phyloP scores from a whole-genome alignment of 2,888 invertebrate genomes.

The Cybosia mesomella region DNA sequence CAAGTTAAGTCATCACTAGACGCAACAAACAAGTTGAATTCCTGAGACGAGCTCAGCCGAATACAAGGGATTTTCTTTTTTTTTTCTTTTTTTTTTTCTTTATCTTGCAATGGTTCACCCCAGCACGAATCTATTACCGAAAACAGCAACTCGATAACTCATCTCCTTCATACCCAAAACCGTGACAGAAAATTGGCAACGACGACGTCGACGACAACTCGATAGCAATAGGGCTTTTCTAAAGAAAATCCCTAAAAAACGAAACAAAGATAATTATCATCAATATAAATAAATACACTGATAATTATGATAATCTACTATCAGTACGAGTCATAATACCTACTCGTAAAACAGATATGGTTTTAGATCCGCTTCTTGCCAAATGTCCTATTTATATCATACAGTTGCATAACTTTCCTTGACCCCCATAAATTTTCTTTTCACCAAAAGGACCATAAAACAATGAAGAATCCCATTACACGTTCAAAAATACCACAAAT shows the following conservation, averaged over 20 bases:
- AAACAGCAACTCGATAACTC: too few relatives aligned
- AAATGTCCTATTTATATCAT: background rate
- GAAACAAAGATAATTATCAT: background rate
- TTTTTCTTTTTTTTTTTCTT: too few relatives aligned
- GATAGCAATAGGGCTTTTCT: too few relatives aligned
- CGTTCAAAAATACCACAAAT: constrained; percentile 8
- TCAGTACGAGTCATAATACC: background rate
- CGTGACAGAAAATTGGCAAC: too few relatives aligned
- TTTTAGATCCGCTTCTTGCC: background rate
- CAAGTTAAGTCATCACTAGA: background rate
- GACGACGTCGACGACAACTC: too few relatives aligned
- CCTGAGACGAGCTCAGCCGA: too few relatives aligned
- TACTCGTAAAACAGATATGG: background rate
- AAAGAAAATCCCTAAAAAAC: too few relatives aligned
- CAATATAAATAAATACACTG: background rate
- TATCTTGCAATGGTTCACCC: too few relatives aligned
- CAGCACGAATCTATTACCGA: too few relatives aligned
- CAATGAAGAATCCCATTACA: constrained; percentile 1
- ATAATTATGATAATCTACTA: background rate
- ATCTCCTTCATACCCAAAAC: too few relatives aligned
- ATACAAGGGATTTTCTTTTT: too few relatives aligned
- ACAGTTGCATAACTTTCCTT: background rate
- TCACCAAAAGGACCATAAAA: background rate
- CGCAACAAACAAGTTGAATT: background rate
- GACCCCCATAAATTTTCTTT: background rate